phyloP scores from a whole-genome alignment of 2,113 vertebrate species.

The Mobula hypostoma region DNA sequence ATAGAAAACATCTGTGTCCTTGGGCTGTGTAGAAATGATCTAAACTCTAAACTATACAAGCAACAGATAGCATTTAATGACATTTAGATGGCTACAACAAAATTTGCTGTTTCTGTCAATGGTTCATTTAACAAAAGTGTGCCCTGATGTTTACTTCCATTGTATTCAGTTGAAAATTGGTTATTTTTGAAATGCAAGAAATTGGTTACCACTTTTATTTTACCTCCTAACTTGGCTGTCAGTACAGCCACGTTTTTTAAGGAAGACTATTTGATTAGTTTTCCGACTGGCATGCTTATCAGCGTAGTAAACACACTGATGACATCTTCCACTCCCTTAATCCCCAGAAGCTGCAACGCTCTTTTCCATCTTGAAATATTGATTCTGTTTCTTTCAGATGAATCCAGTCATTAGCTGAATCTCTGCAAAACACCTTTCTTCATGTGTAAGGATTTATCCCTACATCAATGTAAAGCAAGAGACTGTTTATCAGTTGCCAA shows the following conservation, averaged over 20 bases:
- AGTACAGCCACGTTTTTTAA: not conserved
- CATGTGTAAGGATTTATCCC: not conserved
- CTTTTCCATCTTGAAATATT: not conserved
- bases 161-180: not conserved
- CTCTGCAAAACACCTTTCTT: not conserved
- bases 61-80: not conserved
- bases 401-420: not conserved
- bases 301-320: not conserved
- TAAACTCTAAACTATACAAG: not conserved
- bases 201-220: not conserved
- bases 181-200: not conserved
- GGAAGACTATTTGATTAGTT: not conserved
- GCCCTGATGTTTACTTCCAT: not conserved
- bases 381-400: not conserved
- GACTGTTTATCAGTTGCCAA: not conserved
- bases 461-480: too few relatives aligned
- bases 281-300: not conserved
- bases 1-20: slow-evolving; percentile 34
- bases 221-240: not conserved
- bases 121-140: not conserved
- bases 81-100: not conserved
- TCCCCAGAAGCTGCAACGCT: not conserved
- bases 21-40: slow-evolving; percentile 17
- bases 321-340: not conserved
- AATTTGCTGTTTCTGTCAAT: not conserved